phyloP scores from a whole-genome alignment of 2,113 vertebrate genomes.

The Rhodinocichla rosea region DNA sequence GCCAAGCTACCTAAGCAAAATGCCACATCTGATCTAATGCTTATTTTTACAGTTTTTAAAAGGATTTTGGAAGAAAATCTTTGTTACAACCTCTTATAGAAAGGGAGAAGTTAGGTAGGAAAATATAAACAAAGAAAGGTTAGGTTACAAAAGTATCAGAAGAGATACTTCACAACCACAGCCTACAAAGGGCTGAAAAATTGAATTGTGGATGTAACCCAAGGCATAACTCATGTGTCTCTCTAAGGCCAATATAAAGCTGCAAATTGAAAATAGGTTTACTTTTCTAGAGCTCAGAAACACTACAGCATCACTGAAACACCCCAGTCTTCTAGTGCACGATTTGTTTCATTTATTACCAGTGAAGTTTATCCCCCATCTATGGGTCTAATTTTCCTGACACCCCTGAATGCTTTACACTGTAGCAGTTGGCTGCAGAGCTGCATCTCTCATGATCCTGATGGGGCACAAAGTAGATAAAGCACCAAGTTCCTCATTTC shows the following conservation, averaged over 20 bases:
- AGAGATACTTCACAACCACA: not conserved
- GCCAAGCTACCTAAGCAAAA: not conserved
- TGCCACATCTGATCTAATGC: not conserved
- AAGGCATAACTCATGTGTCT: not conserved
- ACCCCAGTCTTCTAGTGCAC: not conserved
- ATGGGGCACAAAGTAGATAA: not conserved
- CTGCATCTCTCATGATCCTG: not conserved
- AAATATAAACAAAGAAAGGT: not conserved
- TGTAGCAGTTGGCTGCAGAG: not conserved
- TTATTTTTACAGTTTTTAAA: not conserved
- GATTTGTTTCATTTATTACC: not conserved
- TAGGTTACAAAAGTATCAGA: not conserved
- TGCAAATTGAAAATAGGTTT: constrained; percentile 3
- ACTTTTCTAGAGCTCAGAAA: not conserved
- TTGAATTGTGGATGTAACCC: not conserved
- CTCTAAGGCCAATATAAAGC: not conserved
- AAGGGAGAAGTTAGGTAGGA: not conserved
- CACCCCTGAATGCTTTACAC: not conserved
- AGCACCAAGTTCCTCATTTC: not conserved
- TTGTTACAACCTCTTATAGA: not conserved
- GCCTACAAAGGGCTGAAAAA: not conserved
- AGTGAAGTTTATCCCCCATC: not conserved
- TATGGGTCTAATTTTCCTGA: not conserved
- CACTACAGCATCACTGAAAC: not conserved
- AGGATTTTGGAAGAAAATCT: not conserved